Evolutionary conservation across 2,888 invertebrate species (phyloP), one percentile per base, ranked within the genome.

Genomic region (Anorthoa munda): DNA sequence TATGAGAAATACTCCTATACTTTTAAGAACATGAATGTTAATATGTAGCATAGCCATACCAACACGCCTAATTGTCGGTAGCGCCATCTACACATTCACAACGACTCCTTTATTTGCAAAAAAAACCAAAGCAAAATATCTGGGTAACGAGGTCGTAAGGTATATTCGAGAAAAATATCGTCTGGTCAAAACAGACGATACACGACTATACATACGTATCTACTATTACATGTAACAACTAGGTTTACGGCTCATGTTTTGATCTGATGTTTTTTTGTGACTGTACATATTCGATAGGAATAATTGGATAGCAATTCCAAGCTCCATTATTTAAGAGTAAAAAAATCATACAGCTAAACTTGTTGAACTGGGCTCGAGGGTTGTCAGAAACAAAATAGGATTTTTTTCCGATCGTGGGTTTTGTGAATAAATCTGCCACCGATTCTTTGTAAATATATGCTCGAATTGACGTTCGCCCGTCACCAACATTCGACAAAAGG

Each of bases 361-460:
- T 77, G 66, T 79, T 77, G 79, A 77, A 58, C 51, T 63, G 31
- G 1, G 26, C n/a, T 61, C 48, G 50, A 65, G 65, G 77, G 77
- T 51, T 72, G 59, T 13, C 48, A 39, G 39, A 55, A 45, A 31
- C 9, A n/a, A 64, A 60, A 55, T 50, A 26, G 7, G 2, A 9
- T 4, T 17, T 18, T 50, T 56, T 50, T 64, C 23, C 55, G 21
- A 21, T 60, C 1, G 39, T 18, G 9, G n/a, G 12, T 74, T 58
- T 39, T 39, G 12, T 45, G 17, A 53, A 63, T 63, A 74, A 51
- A 66, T 65, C 50, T 46, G 18, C 11, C 7, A 46, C 2, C 23
- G 26, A n/a, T 59, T 31, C 45, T 50, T 26, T 31, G 15, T 15
- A 50, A 74, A 73, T 56, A 56, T 51, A 31, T 58, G 11, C 13